Base-by-base conservation (phyloP, 1,140 invertebrate species). In the Penaeus indicus region DNA sequence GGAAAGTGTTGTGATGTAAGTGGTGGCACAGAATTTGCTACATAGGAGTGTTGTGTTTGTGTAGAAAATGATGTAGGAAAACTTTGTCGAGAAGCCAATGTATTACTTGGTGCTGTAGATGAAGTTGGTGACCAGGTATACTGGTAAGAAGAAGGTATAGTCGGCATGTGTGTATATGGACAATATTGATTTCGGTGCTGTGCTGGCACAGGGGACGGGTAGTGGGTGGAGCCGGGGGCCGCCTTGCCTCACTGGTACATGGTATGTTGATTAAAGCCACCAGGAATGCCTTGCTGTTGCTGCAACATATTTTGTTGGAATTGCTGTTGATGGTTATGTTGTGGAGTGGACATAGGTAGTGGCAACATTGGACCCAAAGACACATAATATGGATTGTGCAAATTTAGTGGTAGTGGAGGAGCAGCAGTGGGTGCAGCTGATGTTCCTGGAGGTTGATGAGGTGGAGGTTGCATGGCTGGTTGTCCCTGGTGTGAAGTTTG, bases 201-300 rank as follows among this genome's bases (percentile, higher is more conserved):
- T 67, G 85, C 85, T 86, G 85, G 85, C 77, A 80, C 85, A 81
- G 85, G 78, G 85, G 85, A 86, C 85, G 85, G 85, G 38, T 84
- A 42, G 79, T 88, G 75, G 78, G 78, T 80, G 82, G 87, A 82
- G 67, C 87, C 69, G 64, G 87, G 87, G 87, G 79, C 87, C 87
- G 72, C 81, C 87, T 84, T 88, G 81, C 87, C 81, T 90, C 84
- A 90, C 84, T 90, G 89, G 61, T 90, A 90, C 85, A 90, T 86
- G 25, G 80, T 86, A 80, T 90, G 89, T 47, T 90, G 89, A 62
- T 90, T 90, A 83, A 90, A 90, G 22, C 89, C 85, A 7, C 89
- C 89, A 62, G 84, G 89, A 83, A 86, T 86, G 21, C 84, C 84
- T 42, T 88, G 87, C 32, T 86, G 89, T 22, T 85, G 89, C 61